Base-by-base conservation (phyloP, 2,113 vertebrate species). In the Pipra filicauda region DNA sequence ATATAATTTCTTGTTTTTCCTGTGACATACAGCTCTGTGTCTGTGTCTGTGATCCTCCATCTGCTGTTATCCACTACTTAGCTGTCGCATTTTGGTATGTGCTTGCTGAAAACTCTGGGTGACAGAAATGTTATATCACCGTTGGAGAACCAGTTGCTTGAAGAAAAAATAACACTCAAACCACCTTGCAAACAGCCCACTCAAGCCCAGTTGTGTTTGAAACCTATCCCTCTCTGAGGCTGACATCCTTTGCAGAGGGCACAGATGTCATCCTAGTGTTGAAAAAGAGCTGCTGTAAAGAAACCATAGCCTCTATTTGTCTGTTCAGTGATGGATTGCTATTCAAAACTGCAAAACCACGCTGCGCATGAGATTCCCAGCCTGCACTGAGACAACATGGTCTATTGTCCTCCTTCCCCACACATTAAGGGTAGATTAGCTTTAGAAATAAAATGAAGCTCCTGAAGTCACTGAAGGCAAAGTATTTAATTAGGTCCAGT, bases 341-440 rank as follows among this genome's bases (percentile, higher is more conserved):
- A 65, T 69, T 91, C 95, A 86, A 76, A 96, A 77, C 59, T 89
- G 78, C 91, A 96, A 94, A 90, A 91, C 12, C 46, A 57, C 86
- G 41, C 70, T 12, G 14, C 0, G 6, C 61, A 64, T 65, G 59
- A 89, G 83, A 91, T 55, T 94, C 61, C 52, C 80, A 88, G 66
- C 43, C 64, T 65, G 27, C 3, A 5, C 57, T 64, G 64, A 81
- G 49, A 74, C 2, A 22, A 71, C 80, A 72, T 43, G 59, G 69
- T 82, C 70, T 90, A 17, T 39, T 81, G 75, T 91, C 65, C 75
- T 89, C 33, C 54, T 33, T 91, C 71, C 49, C 55, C 23, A 16
- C 43, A 41, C 31, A 89, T 81, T 87, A 90, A 93, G 39, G 24
- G 57, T 46, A 85, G 27, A 77, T 87, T 86, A 91, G 66, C 11